Conservation (phyloP, 2,888 invertebrate species). For the Hylaea fasciaria region DNA sequence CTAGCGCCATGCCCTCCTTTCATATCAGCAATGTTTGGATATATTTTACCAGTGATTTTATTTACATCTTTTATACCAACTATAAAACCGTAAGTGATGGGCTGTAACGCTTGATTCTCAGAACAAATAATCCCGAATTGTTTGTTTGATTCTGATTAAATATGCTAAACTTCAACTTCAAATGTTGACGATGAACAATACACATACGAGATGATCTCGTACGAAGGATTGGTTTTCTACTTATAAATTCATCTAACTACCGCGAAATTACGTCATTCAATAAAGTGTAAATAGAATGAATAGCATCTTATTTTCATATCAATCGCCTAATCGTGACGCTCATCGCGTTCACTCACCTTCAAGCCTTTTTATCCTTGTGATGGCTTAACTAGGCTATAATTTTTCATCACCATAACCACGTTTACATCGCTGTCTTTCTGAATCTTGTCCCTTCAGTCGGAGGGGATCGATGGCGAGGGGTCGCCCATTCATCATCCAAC, state of each 20-base stretch:
- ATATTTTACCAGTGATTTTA: conserved; percentile 40
- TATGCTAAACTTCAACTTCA: background rate
- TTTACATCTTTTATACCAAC: conserved; percentile 35
- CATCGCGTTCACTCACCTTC: too few species aligned
- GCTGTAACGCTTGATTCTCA: conserved; percentile 28
- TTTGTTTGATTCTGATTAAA: background rate
- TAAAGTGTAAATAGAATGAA: too few species aligned
- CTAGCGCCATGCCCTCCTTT: conserved; percentile 22
- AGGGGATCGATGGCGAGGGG: conserved; percentile 64
- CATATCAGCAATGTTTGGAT: conserved; percentile 29
- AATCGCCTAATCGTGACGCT: too few species aligned
- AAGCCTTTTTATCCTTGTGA: too few species aligned
- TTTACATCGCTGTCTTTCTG: conserved; percentile 51
- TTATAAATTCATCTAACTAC: too few species aligned
- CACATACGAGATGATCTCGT: too few species aligned
- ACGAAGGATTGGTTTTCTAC: too few species aligned
- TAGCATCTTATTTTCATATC: too few species aligned
- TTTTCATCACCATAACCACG: conserved; percentile 10
- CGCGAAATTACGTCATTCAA: too few species aligned
- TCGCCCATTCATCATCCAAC: conserved; percentile 64
- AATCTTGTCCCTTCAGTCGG: conserved; percentile 51
- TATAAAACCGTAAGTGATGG: conserved; percentile 30
- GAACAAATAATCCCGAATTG: conserved; percentile 20
- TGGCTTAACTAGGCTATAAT: too few species aligned
- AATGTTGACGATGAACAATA: too few species aligned